Percentiles rank a stretch among this genome's conserved stretches.
phyloP scores from a whole-genome alignment of 2,797 vertebrate species.

The Acestrorhynchus altus region DNA sequence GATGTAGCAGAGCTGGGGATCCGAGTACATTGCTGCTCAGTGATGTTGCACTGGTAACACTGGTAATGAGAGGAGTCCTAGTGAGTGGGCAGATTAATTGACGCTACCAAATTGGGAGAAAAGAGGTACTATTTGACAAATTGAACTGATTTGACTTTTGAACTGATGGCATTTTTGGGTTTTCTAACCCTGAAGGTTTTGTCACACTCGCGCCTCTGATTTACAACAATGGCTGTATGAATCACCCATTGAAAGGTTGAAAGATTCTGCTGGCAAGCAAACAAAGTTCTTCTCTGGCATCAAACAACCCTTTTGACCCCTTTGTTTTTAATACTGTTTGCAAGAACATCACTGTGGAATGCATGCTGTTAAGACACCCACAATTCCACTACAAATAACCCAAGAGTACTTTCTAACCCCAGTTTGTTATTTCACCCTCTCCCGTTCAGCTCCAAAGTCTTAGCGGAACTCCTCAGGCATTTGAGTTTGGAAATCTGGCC shows the following conservation, averaged over 20 bases:
- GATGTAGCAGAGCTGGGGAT: too few relatives aligned
- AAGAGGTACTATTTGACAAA: too few relatives aligned
- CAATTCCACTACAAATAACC: conserved; percentile 18
- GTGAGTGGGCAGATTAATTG: too few relatives aligned
- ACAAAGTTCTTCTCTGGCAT: not conserved
- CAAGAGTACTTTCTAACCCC: not conserved
- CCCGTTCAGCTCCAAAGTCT: not conserved
- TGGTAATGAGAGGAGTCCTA: too few relatives aligned
- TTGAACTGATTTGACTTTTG: too few relatives aligned
- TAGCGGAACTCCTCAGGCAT: not conserved
- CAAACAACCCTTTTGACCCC: not conserved
- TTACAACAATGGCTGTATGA: too few relatives aligned
- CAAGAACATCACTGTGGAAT: conserved; percentile 3
- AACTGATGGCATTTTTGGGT: too few relatives aligned
- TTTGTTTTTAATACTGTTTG: not conserved
- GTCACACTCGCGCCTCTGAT: too few relatives aligned
- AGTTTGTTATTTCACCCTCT: not conserved
- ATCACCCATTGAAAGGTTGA: not conserved
- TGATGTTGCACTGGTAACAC: too few relatives aligned
- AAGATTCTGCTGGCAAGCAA: not conserved
- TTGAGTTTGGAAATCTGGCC: not conserved
- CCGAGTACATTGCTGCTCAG: too few relatives aligned
- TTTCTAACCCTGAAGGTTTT: too few relatives aligned
- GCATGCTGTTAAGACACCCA: conserved; percentile 1
- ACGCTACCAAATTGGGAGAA: too few relatives aligned